These are phyloP conservation scores for Enteromius mattozi DNA, from an alignment of 2,797 vertebrate genomes.

Conservation along the genomic window DNA sequence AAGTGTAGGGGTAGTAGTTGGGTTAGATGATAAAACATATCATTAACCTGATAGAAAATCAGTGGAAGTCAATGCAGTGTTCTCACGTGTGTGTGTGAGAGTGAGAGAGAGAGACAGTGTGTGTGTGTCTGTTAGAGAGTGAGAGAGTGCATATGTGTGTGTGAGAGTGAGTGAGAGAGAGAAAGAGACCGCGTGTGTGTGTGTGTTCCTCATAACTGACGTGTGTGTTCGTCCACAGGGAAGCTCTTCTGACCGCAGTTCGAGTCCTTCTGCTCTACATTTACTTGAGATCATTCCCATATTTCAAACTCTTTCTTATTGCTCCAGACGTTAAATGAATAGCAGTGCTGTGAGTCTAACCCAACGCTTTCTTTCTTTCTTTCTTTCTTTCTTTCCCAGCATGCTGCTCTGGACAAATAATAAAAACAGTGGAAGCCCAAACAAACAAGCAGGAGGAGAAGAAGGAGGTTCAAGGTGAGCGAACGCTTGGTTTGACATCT, in stretches of 20 bases:
- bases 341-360: constrained; percentile 32
- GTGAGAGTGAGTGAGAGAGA: too few relatives aligned
- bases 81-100: too few relatives aligned
- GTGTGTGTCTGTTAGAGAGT: too few relatives aligned
- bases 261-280: constrained; percentile 21
- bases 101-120: too few relatives aligned
- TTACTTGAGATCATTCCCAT: constrained; percentile 32
- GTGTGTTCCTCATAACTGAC: background rate
- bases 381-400: constrained; percentile 73
- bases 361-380: constrained; percentile 23
- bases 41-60: too few relatives aligned
- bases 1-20: too few relatives aligned
- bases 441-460: constrained; percentile 91
- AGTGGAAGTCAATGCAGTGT: too few relatives aligned
- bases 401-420: constrained; percentile 90
- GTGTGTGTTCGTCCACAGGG: constrained; percentile 32
- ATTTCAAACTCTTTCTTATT: constrained; percentile 27
- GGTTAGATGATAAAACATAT: too few relatives aligned
- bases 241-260: constrained; percentile 28
- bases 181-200: too few relatives aligned
- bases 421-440: constrained; percentile 90
- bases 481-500: background rate
- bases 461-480: constrained; percentile 90
- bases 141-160: too few relatives aligned
- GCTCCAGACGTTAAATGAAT: constrained; percentile 36